Base-by-base conservation (phyloP, 2,113 vertebrate genomes). In the Amazona guildingii region DNA sequence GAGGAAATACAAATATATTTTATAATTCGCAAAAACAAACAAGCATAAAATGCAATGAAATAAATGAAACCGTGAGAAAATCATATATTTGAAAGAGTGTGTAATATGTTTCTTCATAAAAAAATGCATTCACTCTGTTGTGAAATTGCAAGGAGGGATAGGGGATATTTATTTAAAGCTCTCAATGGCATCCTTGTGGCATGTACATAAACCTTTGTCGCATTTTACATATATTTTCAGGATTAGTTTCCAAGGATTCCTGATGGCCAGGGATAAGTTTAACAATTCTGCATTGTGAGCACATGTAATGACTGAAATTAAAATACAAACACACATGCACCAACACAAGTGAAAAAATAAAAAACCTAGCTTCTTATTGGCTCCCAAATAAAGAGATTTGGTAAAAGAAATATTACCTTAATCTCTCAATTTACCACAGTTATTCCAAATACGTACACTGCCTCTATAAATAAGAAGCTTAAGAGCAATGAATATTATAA, bases 401-500 rank as follows among this genome's bases (percentile, higher is more conserved):
- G 51, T 44, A 68, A 31, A 68, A 90, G 29, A 83, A 96, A 81
- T 44, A 83, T 57, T 80, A 79, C 37, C 37, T 94, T 91, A 94
- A 97, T 92, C 72, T 94, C 43, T 92, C 43, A 1, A 39, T 88
- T 95, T 95, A 92, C 78, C 77, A 73, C 28, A 77, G 80, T 54
- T 55, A 81, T 74, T 92, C 64, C 49, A 95, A 94, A 96, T 95
- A 61, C 79, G 92, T n/a, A 62, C 3, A 7, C 43, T 52, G 54
- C 37, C 35, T 75, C 68, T 66, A 77, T 86, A 90, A 95, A 92
- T 91, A 97, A 95, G 94, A 90, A 83, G 82, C 78, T 96, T 96
- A 96, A 86, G 61, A 95, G 84, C 35, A 94, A 88, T 72, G 86
- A 86, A 88, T 94, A 78, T 88, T 86, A 75, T 77, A 83, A 95